Evolutionary conservation across 2,888 invertebrate species (phyloP), one percentile per base, ranked within the genome.

Genomic region (Thecophora atra): DNA sequence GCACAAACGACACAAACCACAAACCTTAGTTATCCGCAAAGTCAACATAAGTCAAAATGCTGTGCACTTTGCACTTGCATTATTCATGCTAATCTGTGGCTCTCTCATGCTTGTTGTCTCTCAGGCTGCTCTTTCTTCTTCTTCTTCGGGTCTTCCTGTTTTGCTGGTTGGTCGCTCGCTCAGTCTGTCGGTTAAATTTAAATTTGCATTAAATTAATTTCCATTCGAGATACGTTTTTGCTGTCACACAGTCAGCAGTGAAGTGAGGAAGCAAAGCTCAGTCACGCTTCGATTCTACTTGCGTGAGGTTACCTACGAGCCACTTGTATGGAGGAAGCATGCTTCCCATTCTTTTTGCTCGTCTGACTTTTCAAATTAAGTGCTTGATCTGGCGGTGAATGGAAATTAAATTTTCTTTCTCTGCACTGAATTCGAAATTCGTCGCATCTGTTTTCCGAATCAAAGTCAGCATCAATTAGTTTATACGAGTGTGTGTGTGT

Each of bases 41-140:
- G 58, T 58, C 58, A 58, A 28, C 58, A 58, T 19, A 66, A 65
- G 60, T 37, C 71, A 66, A 71, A 71, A 60, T 58, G 65, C 44
- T 56, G 67, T 56, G 67, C 67, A 67, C 67, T 67, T 67, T 56
- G 67, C 37, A 24, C 56, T 37, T 54, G 17, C 52, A 66, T 67
- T 67, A 24, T 42, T 52, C 24, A 67, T 56, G 56, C 24, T 58
- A 58, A 58, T 58, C 58, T 58, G 58, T 28, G 58, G 58, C 11
- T 15, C 28, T 58, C 17, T 21, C 26, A 17, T 24, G 26, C 28
- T 58, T 58, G n/a, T n/a, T n/a, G n/a, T n/a, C n/a, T n/a, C n/a
- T n/a, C n/a, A n/a, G n/a, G n/a, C n/a, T n/a, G n/a, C n/a, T n/a
- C n/a, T 21, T 54, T 19, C 24, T 5, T 4, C 24, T 54, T 11